These are phyloP conservation scores for Conchocele bisecta DNA, from an alignment of 2,888 invertebrate species.

Conservation along the genomic window DNA sequence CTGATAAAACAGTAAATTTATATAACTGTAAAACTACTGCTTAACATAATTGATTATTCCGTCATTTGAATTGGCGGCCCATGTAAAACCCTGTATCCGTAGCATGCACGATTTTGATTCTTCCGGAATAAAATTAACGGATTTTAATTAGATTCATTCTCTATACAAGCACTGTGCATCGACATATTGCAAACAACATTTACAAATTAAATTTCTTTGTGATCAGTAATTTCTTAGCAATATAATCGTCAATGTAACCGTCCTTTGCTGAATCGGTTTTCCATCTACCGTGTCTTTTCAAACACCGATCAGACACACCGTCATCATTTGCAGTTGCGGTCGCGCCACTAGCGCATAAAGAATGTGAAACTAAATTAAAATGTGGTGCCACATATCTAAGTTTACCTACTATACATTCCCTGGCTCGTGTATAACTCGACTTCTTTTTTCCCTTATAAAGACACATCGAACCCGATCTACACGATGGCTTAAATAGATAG, in stretches of 20 bases:
- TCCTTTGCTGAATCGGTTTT: slow-evolving; percentile 9
- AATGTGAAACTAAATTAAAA: slow-evolving; percentile 10
- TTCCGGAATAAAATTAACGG: too few relatives aligned
- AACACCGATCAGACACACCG: slow-evolving; percentile 6
- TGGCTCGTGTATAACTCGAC: slow-evolving; percentile 18
- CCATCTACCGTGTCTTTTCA: slow-evolving; percentile 29
- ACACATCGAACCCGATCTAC: neutral
- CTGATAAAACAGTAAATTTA: too few relatives aligned
- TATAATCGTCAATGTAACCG: slow-evolving; percentile 5
- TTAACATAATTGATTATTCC: too few relatives aligned
- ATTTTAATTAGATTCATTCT: too few relatives aligned
- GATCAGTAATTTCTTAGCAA: neutral
- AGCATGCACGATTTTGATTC: too few relatives aligned
- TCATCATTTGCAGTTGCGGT: slow-evolving; percentile 5
- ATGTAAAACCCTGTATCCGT: too few relatives aligned
- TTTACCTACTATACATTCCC: slow-evolving; percentile 20
- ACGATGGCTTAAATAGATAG: slow-evolving; percentile 29
- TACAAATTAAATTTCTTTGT: slow-evolving; percentile 5
- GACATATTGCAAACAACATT: too few relatives aligned
- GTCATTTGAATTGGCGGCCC: too few relatives aligned
- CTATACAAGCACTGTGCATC: too few relatives aligned
- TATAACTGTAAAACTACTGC: too few relatives aligned
- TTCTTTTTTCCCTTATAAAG: slow-evolving; percentile 8
- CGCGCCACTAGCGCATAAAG: slow-evolving; percentile 12
- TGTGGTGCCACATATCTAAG: slow-evolving; percentile 20